Percentiles rank a stretch among this genome's conserved stretches.
Evolutionary conservation across 2,113 vertebrate species (phyloP).

Genomic region (Sturnus vulgaris): DNA sequence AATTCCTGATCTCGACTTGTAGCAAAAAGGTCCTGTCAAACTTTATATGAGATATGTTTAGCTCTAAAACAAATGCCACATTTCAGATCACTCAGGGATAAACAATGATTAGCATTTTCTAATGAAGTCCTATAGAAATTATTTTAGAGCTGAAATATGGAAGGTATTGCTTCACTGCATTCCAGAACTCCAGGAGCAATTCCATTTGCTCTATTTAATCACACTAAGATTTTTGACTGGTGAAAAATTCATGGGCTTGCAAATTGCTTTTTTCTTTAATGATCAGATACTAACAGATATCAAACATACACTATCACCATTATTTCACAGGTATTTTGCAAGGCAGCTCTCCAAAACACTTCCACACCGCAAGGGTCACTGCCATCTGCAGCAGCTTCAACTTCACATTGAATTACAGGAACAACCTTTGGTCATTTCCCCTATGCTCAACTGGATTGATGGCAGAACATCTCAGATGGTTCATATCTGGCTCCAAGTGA

Average conservation of each 20-base stretch:
- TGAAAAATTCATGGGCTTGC: background rate
- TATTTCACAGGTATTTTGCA: background rate
- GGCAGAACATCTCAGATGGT: background rate
- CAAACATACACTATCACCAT: background rate
- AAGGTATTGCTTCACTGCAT: background rate
- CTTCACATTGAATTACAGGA: background rate
- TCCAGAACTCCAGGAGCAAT: background rate
- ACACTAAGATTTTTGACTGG: background rate
- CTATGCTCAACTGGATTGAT: background rate
- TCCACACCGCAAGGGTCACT: background rate
- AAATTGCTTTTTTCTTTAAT: background rate
- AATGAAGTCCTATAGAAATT: background rate
- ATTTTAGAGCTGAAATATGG: background rate
- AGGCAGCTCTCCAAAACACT: background rate
- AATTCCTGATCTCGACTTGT: background rate
- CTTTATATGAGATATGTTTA: background rate
- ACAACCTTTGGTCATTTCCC: background rate
- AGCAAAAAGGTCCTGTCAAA: background rate
- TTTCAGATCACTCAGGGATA: background rate
- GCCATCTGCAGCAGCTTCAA: background rate
- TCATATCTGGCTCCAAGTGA: background rate
- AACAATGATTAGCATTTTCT: background rate
- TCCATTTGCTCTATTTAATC: background rate
- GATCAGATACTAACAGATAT: background rate
- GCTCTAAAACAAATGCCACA: background rate